Conservation (phyloP, 1,140 invertebrate genomes). For the Brachionus asplanchnoidis region DNA sequence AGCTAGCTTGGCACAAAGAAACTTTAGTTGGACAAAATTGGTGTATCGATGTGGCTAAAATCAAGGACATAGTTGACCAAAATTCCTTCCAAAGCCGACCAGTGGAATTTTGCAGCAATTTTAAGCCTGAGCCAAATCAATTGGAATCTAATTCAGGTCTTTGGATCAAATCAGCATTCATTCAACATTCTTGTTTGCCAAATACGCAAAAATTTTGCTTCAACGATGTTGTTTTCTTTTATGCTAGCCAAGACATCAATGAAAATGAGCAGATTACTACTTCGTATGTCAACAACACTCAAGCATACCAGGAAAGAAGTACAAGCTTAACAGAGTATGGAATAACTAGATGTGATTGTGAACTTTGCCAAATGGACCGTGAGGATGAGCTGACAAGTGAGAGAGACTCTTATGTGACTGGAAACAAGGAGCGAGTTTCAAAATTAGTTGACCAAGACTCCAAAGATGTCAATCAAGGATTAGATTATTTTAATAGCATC, state of each 20-base stretch:
- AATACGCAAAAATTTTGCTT: background rate
- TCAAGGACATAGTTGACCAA: background rate
- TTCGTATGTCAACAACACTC: background rate
- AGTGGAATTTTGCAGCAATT: conserved; percentile 21
- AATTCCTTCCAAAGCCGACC: background rate
- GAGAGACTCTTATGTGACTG: background rate
- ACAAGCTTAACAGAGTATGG: background rate
- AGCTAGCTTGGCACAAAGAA: background rate
- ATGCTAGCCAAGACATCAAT: background rate
- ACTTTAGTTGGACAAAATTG: background rate
- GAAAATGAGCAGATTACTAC: background rate
- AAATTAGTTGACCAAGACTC: background rate
- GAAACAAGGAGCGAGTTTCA: background rate
- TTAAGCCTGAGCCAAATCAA: background rate
- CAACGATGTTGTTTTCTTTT: background rate
- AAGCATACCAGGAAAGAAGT: background rate
- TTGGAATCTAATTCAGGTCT: background rate
- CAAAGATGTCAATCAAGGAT: background rate
- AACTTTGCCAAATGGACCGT: conserved; percentile 6
- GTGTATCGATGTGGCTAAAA: background rate
- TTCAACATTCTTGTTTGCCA: background rate
- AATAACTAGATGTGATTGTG: background rate
- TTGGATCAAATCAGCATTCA: background rate
- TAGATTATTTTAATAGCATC: background rate
- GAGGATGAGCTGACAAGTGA: background rate